Percentiles rank a stretch among this genome's conserved stretches.
These are phyloP conservation scores for Homarus gammarus DNA, from an alignment of 2,888 invertebrate species.

Conservation along the genomic window DNA sequence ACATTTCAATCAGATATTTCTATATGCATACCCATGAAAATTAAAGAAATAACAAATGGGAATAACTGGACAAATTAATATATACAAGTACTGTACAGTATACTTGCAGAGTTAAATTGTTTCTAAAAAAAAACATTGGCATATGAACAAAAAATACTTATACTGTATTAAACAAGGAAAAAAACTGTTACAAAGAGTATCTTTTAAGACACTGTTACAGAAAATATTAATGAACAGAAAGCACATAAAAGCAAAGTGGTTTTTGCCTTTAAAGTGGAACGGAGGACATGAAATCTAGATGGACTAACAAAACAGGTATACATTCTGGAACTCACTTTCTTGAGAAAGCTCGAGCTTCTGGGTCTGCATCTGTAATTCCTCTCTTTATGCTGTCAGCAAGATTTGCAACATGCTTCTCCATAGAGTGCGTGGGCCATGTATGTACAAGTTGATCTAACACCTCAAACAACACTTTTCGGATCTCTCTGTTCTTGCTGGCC, in stretches of 20 bases:
- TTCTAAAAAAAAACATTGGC: too few relatives aligned
- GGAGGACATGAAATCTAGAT: neutral
- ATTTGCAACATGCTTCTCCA: slow-evolving; percentile 89
- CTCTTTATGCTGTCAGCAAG: slow-evolving; percentile 83
- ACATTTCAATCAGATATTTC: neutral
- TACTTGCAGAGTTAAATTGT: too few relatives aligned
- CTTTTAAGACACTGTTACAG: neutral
- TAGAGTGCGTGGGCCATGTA: slow-evolving; percentile 89
- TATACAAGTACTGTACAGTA: too few relatives aligned
- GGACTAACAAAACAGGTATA: neutral
- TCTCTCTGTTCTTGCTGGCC: slow-evolving; percentile 94
- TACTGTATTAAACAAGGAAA: neutral
- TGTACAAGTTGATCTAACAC: slow-evolving; percentile 90
- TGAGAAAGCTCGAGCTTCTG: slow-evolving; percentile 89
- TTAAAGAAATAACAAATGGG: too few relatives aligned
- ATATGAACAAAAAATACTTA: too few relatives aligned
- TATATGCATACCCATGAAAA: too few relatives aligned
- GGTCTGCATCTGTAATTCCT: slow-evolving; percentile 96
- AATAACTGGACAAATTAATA: too few relatives aligned
- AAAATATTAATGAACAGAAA: too few relatives aligned
- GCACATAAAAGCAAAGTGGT: too few relatives aligned
- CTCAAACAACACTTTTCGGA: slow-evolving; percentile 89
- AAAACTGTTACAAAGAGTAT: neutral
- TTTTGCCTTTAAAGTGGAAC: neutral
- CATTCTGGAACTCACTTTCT: slow-evolving; percentile 84